Percentiles rank a stretch among this genome's conserved stretches.
These are phyloP conservation scores for Dendroctonus ponderosae DNA, from an alignment of 1,140 invertebrate species.

Conservation along the genomic window DNA sequence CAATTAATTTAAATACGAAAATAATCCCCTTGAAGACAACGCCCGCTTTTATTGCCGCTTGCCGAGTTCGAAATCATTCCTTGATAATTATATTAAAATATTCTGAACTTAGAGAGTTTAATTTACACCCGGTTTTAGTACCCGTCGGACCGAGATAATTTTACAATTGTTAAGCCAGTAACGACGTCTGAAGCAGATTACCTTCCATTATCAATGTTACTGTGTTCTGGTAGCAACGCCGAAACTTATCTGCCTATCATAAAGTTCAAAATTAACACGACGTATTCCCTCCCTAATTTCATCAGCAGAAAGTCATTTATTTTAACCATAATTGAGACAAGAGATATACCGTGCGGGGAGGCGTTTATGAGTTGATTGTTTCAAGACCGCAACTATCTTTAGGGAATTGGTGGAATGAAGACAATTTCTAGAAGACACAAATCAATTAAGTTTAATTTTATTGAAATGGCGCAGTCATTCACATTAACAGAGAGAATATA, in stretches of 20 bases:
- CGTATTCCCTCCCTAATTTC: slow-evolving; percentile 17
- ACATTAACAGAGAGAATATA: too few relatives aligned
- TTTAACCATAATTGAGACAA: neutral
- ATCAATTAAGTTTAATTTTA: too few relatives aligned
- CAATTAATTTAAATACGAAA: too few relatives aligned
- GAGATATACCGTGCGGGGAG: too few relatives aligned
- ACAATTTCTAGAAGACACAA: too few relatives aligned
- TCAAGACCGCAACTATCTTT: too few relatives aligned
- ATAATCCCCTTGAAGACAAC: slow-evolving; percentile 9
- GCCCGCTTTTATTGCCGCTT: slow-evolving; percentile 11
- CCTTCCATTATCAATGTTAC: slow-evolving; percentile 25
- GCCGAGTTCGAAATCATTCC: slow-evolving; percentile 15
- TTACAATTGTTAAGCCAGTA: slow-evolving; percentile 20
- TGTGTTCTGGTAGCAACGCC: slow-evolving; percentile 11
- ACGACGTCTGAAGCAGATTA: slow-evolving; percentile 28
- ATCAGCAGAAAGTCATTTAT: slow-evolving; percentile 9
- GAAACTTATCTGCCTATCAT: slow-evolving; percentile 16
- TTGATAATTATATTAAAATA: slow-evolving; percentile 28
- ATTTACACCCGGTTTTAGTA: slow-evolving; percentile 23
- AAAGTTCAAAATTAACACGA: slow-evolving; percentile 17
- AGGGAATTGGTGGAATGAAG: too few relatives aligned
- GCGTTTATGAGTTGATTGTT: too few relatives aligned
- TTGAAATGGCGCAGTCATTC: too few relatives aligned
- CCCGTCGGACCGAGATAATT: slow-evolving; percentile 24
- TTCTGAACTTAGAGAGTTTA: slow-evolving; percentile 19